Percentiles rank a stretch among this genome's conserved stretches.
These are phyloP conservation scores for Eupithecia insigniata DNA, from an alignment of 2,888 invertebrate genomes.

Conservation along the genomic window DNA sequence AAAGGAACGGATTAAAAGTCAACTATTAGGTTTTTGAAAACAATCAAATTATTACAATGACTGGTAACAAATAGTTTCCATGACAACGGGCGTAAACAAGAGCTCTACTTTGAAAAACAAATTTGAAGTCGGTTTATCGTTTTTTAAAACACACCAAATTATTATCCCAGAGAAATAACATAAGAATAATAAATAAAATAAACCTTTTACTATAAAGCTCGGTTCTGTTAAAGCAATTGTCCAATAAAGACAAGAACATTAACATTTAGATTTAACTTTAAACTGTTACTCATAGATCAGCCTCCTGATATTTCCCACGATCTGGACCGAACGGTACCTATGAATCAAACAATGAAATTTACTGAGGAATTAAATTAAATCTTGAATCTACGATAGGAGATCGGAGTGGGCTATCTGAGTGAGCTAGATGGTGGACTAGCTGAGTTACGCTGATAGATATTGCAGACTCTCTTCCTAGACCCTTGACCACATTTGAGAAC, in stretches of 20 bases:
- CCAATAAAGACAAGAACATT: background rate
- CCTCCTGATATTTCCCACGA: conserved; percentile 10
- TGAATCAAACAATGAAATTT: conserved; percentile 15
- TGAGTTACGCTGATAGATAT: background rate
- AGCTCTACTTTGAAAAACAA: too few species aligned
- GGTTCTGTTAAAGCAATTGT: background rate
- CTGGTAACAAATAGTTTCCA: too few species aligned
- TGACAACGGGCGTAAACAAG: too few species aligned
- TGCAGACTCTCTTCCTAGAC: background rate
- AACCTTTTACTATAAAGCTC: background rate
- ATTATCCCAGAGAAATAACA: too few species aligned
- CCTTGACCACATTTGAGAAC: background rate
- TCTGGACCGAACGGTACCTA: background rate
- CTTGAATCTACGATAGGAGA: conserved; percentile 10
- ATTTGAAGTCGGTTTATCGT: too few species aligned
- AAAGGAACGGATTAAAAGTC: too few species aligned
- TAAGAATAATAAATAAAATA: background rate
- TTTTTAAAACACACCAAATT: too few species aligned
- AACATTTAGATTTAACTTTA: background rate
- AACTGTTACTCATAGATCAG: background rate
- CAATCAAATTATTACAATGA: too few species aligned
- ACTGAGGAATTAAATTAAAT: conserved; percentile 19
- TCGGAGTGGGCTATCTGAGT: conserved; percentile 5
- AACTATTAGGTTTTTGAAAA: too few species aligned
- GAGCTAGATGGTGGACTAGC: background rate